phyloP scores from a whole-genome alignment of 2,113 vertebrate species.

The Erpornis zantholeuca region DNA sequence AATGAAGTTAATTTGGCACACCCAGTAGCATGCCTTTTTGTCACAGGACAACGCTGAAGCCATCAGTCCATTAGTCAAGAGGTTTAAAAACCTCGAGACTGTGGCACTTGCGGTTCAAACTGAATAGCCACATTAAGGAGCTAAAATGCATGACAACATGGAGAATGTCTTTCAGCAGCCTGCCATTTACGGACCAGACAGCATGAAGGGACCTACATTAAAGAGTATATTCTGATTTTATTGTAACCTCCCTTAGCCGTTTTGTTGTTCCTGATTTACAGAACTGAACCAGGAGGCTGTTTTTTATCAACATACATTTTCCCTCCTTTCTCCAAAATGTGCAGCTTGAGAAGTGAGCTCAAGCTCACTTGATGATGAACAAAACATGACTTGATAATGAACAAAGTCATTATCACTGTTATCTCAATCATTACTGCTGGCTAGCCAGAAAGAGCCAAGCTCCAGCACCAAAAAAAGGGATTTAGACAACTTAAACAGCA shows the following conservation, averaged over 20 bases:
- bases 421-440: background rate
- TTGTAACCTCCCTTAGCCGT: background rate
- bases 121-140: constrained; percentile 15
- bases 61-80: background rate
- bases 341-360: background rate
- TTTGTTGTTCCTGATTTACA: background rate
- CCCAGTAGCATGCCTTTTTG: background rate
- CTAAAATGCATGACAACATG: background rate
- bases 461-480: background rate
- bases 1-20: background rate
- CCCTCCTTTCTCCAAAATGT: background rate
- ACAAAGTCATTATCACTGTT: background rate
- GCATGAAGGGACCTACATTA: background rate
- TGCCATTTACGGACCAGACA: background rate
- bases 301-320: background rate
- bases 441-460: background rate
- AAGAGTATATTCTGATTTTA: background rate
- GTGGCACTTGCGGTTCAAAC: background rate
- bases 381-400: too few species aligned
- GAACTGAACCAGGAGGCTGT: background rate
- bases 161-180: background rate
- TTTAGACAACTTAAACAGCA: background rate
- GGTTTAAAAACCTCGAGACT: background rate
- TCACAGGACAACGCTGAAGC: background rate
- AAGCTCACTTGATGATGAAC: too few species aligned